phyloP scores from a whole-genome alignment of 2,888 invertebrate genomes.

The Dicycla oo region DNA sequence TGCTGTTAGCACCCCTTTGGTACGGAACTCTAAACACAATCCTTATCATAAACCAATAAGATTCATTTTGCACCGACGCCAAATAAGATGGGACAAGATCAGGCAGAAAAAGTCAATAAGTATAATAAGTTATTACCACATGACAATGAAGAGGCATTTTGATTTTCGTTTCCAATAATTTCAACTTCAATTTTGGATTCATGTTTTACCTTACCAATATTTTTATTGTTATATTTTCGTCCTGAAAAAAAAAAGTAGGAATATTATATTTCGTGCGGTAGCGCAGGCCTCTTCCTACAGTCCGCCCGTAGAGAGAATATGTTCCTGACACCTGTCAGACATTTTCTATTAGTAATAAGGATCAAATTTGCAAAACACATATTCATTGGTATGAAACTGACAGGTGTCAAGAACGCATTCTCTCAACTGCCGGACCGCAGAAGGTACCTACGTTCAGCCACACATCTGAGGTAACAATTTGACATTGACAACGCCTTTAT shows the following conservation, averaged over 20 bases:
- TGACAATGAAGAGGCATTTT: neutral
- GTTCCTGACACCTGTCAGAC: too few species aligned
- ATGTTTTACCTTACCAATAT: slow-evolving; percentile 2
- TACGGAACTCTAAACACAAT: neutral
- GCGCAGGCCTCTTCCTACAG: too few species aligned
- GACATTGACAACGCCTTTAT: neutral
- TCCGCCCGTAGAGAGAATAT: too few species aligned
- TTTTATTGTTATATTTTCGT: neutral
- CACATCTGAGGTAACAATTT: neutral
- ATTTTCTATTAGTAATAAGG: too few species aligned
- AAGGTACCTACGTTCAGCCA: neutral
- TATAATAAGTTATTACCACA: slow-evolving; percentile 44
- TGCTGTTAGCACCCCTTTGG: neutral
- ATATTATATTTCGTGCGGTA: neutral
- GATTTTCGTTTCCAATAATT: neutral
- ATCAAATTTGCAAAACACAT: too few species aligned
- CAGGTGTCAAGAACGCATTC: neutral
- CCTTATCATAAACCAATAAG: neutral
- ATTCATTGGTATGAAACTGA: neutral
- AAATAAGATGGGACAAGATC: neutral
- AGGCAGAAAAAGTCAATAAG: neutral
- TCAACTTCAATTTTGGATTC: slow-evolving; percentile 1
- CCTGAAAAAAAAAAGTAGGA: slow-evolving; percentile 25
- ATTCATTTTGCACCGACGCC: neutral
- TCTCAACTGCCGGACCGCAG: neutral